Conservation (phyloP, 2,888 invertebrate species). For the Caenorhabditis uteleia region DNA sequence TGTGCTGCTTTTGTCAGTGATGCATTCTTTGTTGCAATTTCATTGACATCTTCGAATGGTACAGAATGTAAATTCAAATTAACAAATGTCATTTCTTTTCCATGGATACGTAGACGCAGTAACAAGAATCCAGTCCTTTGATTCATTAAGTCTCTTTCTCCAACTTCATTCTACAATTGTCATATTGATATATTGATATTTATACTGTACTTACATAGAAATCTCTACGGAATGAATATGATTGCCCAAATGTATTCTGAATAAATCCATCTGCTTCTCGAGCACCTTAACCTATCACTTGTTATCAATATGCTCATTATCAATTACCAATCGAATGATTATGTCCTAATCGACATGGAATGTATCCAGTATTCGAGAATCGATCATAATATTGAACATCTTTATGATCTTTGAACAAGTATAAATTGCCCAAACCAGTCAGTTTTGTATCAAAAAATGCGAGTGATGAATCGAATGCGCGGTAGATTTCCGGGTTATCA, state of each 20-base stretch:
- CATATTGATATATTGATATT: neutral
- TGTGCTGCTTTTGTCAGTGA: slow-evolving; percentile 51
- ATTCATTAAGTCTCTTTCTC: slow-evolving; percentile 45
- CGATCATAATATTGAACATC: slow-evolving; percentile 51
- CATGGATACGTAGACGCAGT: slow-evolving; percentile 52
- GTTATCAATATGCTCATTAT: neutral
- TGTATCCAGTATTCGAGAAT: slow-evolving; percentile 53
- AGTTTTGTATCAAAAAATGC: slow-evolving; percentile 55
- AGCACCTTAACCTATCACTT: slow-evolving; percentile 23
- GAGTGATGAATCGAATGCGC: slow-evolving; percentile 43
- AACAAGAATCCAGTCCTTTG: slow-evolving; percentile 56
- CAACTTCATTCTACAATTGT: slow-evolving; percentile 52
- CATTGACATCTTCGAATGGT: slow-evolving; percentile 56
- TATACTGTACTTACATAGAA: slow-evolving; percentile 46
- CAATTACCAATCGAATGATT: slow-evolving; percentile 36
- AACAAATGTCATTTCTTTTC: slow-evolving; percentile 54
- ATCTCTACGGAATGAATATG: slow-evolving; percentile 43
- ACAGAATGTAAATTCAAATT: slow-evolving; percentile 56
- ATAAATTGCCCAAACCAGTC: slow-evolving; percentile 58
- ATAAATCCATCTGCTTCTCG: slow-evolving; percentile 53
- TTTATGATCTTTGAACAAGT: slow-evolving; percentile 44
- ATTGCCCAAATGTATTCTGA: slow-evolving; percentile 50
- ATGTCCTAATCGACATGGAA: slow-evolving; percentile 26
- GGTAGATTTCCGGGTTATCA: slow-evolving; percentile 45
- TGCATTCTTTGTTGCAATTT: slow-evolving; percentile 34